Evolutionary conservation across 2,888 invertebrate genomes (phyloP).

Genomic region (Lordiphosa andalusiaca): DNA sequence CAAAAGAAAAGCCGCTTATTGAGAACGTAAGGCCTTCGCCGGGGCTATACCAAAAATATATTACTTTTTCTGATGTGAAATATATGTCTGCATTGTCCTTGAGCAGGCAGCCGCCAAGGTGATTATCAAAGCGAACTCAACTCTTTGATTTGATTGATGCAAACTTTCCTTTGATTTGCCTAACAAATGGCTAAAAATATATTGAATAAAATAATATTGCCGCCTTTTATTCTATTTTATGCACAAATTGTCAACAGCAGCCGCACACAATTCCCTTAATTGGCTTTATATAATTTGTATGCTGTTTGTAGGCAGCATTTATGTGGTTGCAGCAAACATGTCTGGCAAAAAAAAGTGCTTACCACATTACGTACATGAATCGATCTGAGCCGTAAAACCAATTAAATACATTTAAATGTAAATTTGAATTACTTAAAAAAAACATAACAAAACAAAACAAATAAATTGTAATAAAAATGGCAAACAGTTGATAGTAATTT

Average conservation of each 20-base stretch:
- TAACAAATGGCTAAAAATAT: slow-evolving; percentile 1
- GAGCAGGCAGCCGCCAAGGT: slow-evolving; percentile 10
- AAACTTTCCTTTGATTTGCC: slow-evolving; percentile 17
- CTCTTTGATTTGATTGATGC: slow-evolving; percentile 19
- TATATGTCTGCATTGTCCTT: slow-evolving; percentile 18
- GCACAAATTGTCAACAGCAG: slow-evolving; percentile 27
- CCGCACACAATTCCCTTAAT: slow-evolving; percentile 42
- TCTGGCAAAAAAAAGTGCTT: slow-evolving; percentile 15
- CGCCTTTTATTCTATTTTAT: background rate
- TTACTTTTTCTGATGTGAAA: slow-evolving; percentile 34
- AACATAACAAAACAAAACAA: slow-evolving; percentile 2
- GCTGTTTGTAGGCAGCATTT: slow-evolving; percentile 30
- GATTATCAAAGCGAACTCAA: slow-evolving; percentile 45
- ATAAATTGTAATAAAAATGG: background rate
- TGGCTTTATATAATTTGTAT: slow-evolving; percentile 46
- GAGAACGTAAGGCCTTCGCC: slow-evolving; percentile 27
- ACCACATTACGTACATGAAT: slow-evolving; percentile 10
- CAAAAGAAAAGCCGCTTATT: slow-evolving; percentile 63
- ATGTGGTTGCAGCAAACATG: slow-evolving; percentile 40
- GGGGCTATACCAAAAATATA: slow-evolving; percentile 21
- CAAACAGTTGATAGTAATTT: slow-evolving; percentile 37
- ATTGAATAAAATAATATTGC: background rate
- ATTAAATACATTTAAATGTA: slow-evolving; percentile 47
- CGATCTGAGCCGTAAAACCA: slow-evolving; percentile 31
- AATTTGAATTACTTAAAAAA: slow-evolving; percentile 19